Evolutionary conservation across 2,113 vertebrate species (phyloP).

Genomic region (Macheiramphus alcinus): DNA sequence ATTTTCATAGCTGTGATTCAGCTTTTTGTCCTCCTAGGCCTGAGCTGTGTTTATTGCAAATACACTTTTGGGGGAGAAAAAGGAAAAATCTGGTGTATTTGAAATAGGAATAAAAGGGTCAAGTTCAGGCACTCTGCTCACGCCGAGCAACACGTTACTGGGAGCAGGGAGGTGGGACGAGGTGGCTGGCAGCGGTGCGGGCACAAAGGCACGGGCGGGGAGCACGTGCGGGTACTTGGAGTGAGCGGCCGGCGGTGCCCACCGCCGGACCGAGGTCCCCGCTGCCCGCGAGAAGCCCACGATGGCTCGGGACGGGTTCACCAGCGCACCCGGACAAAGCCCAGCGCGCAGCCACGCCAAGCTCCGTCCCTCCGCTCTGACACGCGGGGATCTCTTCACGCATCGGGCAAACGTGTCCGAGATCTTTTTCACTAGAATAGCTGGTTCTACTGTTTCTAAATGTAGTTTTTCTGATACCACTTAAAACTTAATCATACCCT

Average conservation of each 20-base stretch:
- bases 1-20: not conserved
- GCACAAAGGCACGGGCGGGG: too few species aligned
- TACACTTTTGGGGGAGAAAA: not conserved
- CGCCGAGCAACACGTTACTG: fast-evolving
- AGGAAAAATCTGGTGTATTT: not conserved
- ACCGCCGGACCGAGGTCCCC: fast-evolving
- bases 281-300: fast-evolving
- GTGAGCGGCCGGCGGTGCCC: fast-evolving
- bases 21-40: not conserved
- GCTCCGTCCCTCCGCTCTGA: not conserved
- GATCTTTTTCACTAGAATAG: not conserved
- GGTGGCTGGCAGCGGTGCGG: fast-evolving
- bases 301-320: not conserved
- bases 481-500: not conserved
- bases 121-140: not conserved
- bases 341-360: fast-evolving
- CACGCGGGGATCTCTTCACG: not conserved
- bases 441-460: not conserved
- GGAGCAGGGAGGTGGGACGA: not conserved
- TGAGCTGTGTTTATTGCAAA: not conserved
- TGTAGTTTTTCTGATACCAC: not conserved
- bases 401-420: fast-evolving
- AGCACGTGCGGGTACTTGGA: fast-evolving
- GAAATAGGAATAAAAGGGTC: not conserved
- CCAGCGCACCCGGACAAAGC: fast-evolving